Percentiles rank a stretch among this genome's conserved stretches.
phyloP scores from a whole-genome alignment of 1,140 invertebrate species.

The Caenorhabditis briggsae region DNA sequence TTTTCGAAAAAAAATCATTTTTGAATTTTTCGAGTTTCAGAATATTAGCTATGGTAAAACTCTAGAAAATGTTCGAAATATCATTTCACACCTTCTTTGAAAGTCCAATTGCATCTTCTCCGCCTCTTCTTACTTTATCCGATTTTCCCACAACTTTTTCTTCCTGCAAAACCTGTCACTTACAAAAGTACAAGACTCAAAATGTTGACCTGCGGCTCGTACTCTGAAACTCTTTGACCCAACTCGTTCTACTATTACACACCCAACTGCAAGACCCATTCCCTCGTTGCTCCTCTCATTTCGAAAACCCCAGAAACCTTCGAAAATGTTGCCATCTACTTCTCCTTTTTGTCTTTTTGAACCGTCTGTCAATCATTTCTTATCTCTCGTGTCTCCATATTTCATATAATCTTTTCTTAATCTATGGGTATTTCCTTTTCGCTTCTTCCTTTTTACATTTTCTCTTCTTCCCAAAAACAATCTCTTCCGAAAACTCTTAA shows the following conservation, averaged over 20 bases:
- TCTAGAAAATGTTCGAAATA: no score
- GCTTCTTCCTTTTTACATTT: neutral
- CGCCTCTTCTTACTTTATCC: no score
- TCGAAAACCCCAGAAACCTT: conserved; percentile 49
- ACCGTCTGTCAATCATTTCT: conserved; percentile 55
- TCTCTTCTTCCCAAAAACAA: conserved; percentile 2
- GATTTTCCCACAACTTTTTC: no score
- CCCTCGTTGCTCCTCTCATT: neutral
- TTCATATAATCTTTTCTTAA: conserved; percentile 39
- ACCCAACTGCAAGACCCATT: neutral
- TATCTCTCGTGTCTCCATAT: conserved; percentile 10
- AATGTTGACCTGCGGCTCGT: neutral
- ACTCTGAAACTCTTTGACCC: neutral
- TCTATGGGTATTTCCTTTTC: neutral
- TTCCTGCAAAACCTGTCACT: no score
- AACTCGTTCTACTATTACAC: conserved; percentile 12
- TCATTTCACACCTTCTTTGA: no score
- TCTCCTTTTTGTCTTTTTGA: conserved; percentile 7
- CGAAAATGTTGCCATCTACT: conserved; percentile 43
- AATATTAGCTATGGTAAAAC: no score
- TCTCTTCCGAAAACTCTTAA: neutral
- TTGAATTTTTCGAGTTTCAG: no score
- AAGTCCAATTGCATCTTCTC: no score
- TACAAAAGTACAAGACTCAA: no score
- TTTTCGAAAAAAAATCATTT: no score